These are phyloP conservation scores for Drosophila emarginata DNA, from an alignment of 2,888 invertebrate genomes.

Conservation along the genomic window DNA sequence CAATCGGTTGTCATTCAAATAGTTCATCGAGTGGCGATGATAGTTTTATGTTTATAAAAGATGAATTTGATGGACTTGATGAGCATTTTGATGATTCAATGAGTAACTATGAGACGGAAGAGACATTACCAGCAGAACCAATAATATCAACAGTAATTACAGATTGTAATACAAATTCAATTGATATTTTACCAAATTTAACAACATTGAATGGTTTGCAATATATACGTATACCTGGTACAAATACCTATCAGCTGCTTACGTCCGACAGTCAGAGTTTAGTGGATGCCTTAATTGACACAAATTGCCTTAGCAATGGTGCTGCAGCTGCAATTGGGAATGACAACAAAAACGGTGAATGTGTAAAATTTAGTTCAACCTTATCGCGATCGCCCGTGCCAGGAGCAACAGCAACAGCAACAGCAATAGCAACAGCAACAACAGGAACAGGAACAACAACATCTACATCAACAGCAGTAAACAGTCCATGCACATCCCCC, in stretches of 20 bases:
- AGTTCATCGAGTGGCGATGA: conserved; percentile 77
- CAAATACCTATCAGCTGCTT: conserved; percentile 86
- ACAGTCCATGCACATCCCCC: conserved; percentile 48
- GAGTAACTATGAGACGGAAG: conserved; percentile 78
- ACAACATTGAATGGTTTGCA: conserved; percentile 83
- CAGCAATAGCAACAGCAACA: conserved; percentile 28
- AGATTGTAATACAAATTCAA: neutral
- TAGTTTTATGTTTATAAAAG: conserved; percentile 79
- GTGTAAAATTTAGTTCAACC: conserved; percentile 63
- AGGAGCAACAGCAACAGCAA: conserved; percentile 34
- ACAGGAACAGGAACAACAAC: conserved; percentile 19
- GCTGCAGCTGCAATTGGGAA: conserved; percentile 65
- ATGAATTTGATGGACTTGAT: conserved; percentile 77
- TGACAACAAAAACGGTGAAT: conserved; percentile 56
- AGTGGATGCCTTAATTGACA: conserved; percentile 83
- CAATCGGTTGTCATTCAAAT: conserved; percentile 48
- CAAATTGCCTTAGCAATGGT: conserved; percentile 80
- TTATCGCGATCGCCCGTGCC: conserved; percentile 77
- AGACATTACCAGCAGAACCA: conserved; percentile 32
- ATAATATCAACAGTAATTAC: neutral
- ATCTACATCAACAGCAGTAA: conserved; percentile 30
- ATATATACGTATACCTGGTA: conserved; percentile 85
- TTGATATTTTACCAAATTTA: conserved; percentile 82
- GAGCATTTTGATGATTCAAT: conserved; percentile 76
- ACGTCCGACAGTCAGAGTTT: conserved; percentile 84